phyloP scores from a whole-genome alignment of 1,140 invertebrate species.

The Hyles euphorbiae region DNA sequence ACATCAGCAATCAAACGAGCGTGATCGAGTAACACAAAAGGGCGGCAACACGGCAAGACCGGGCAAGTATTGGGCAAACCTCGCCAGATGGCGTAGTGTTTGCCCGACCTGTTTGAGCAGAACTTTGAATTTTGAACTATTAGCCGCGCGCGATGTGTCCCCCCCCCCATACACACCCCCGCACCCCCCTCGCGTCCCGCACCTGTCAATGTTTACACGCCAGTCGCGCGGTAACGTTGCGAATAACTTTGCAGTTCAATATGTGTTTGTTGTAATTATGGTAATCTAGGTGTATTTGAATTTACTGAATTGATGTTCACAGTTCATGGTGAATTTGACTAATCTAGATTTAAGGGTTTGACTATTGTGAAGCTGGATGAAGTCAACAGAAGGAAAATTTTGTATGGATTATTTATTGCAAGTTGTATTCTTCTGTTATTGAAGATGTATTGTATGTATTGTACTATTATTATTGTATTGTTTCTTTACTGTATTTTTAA shows the following conservation, averaged over 20 bases:
- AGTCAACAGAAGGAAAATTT: too few relatives aligned
- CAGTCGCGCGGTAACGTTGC: conserved; percentile 7
- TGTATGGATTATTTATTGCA: too few relatives aligned
- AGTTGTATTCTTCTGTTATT: too few relatives aligned
- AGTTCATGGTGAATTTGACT: too few relatives aligned
- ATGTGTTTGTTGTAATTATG: background rate
- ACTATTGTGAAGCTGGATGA: too few relatives aligned
- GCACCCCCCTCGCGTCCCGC: conserved; percentile 10
- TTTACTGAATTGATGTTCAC: background rate
- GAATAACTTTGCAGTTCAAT: conserved; percentile 12
- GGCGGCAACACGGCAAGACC: conserved; percentile 24
- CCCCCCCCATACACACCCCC: conserved; percentile 1
- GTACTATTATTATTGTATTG: too few relatives aligned
- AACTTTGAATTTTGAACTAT: conserved; percentile 71
- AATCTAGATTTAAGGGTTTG: too few relatives aligned
- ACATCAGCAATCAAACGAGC: conserved; percentile 18
- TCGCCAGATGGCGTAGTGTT: conserved; percentile 69
- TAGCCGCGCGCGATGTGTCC: conserved; percentile 33
- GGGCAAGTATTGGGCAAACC: conserved; percentile 41
- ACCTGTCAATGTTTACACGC: conserved; percentile 56
- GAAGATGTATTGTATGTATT: too few relatives aligned
- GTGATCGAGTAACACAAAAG: conserved; percentile 31
- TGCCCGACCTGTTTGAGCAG: conserved; percentile 50
- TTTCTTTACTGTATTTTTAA: too few relatives aligned
- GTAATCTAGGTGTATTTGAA: background rate